Evolutionary conservation across 2,888 invertebrate genomes (phyloP), one percentile per base, ranked within the genome.

Genomic region (Pyrochroa serraticornis): DNA sequence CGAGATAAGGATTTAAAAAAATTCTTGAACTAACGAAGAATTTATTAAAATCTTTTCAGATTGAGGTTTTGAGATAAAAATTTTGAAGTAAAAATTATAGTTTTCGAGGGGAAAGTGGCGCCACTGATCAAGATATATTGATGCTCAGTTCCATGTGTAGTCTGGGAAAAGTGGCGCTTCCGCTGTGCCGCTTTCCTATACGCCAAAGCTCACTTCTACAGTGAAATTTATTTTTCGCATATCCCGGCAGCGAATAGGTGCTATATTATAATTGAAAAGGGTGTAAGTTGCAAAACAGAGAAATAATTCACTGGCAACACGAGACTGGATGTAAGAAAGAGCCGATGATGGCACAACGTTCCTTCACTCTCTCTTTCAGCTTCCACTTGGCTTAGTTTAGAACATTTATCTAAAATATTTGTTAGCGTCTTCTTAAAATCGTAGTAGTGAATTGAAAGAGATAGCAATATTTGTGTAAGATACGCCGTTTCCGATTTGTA

Each of bases 271-370:
- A 52, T 44, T 52, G 44, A 44, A 45, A 38, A 52, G 45, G 52
- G 38, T 52, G 45, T 52, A 45, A 45, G 51, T 42, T 50, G 10
- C 38, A 45, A 52, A 44, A 52, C 46, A 41, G 38, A 42, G 10
- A 14, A 43, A 50, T 50, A 50, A 43, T 14, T 46, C 36, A 34
- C 46, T 8, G 36, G 32, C 13, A 22, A 35, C 12, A 22, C 41
- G 33, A 42, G 32, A 38, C 31, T 48, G 46, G 46, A 31, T 38
- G 48, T 38, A 14, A 50, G 50, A 22, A 14, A 46, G 46, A 46
- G 46, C 46, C 41, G 53, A 53, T 52, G 46, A 46, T 44, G 32
- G 33, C 30, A 30, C 50, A n/a, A n/a, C 6, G 33, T 32, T 53
- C 22, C 22, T 22, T 22, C 22, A 22, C 22, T 22, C 22, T 53